Evolutionary conservation across 2,797 vertebrate species (phyloP).

Genomic region (Dryobates pubescens): DNA sequence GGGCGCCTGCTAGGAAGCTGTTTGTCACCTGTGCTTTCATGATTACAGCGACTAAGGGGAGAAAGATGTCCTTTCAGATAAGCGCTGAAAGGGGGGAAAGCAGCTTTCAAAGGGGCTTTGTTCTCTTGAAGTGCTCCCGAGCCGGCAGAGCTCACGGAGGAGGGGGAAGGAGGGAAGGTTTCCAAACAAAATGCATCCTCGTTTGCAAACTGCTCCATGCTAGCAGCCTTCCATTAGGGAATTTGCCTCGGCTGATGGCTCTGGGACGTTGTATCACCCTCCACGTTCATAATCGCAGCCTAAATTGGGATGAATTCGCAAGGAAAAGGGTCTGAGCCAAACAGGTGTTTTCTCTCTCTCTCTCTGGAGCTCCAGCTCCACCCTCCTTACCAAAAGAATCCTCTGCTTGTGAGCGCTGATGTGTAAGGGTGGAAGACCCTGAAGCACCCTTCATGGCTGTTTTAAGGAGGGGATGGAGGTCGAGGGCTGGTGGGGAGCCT

Average conservation of each 20-base stretch:
- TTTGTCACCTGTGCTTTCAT: constrained; percentile 80
- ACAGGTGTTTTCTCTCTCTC: constrained; percentile 33
- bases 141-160: constrained; percentile 63
- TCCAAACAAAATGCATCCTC: constrained; percentile 70
- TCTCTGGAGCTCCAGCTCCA: background rate
- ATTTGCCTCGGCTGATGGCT: constrained; percentile 67
- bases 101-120: constrained; percentile 79
- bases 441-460: background rate
- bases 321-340: constrained; percentile 23
- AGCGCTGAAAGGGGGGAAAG: constrained; percentile 60
- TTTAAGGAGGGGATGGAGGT: background rate
- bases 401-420: background rate
- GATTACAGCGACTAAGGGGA: constrained; percentile 71
- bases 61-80: constrained; percentile 81
- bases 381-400: background rate
- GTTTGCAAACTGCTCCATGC: constrained; percentile 50
- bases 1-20: constrained; percentile 62
- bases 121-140: constrained; percentile 74
- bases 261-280: constrained; percentile 50
- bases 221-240: constrained; percentile 65
- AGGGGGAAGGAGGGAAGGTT: constrained; percentile 62
- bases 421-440: background rate
- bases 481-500: background rate
- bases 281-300: constrained; percentile 58
- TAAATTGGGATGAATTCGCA: constrained; percentile 63